Conservation (phyloP, 2,888 invertebrate species). For the Kryphioiulus occultus region DNA sequence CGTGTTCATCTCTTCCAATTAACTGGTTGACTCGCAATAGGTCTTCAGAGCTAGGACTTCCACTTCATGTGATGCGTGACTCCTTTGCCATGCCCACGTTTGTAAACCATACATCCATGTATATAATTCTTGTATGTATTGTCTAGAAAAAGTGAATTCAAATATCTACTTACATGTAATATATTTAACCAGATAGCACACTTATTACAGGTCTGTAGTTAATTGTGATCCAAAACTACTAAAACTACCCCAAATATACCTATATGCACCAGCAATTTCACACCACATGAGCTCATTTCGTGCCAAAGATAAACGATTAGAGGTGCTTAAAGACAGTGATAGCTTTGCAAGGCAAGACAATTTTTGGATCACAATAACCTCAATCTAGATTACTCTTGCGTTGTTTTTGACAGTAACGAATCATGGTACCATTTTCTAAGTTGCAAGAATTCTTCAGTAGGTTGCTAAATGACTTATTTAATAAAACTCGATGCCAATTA, state of each 20-base stretch:
- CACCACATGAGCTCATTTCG: not conserved
- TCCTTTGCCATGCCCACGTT: not conserved
- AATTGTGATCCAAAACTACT: not conserved
- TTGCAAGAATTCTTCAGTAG: not conserved
- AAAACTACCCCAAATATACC: not conserved
- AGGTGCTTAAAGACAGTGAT: not conserved
- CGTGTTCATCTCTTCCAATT: constrained; percentile 2
- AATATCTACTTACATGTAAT: constrained; percentile 28
- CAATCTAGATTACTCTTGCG: not conserved
- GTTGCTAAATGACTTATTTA: not conserved
- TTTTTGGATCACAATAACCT: not conserved
- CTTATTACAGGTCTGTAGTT: not conserved
- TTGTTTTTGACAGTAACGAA: not conserved
- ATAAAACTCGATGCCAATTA: not conserved
- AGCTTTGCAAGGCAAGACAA: not conserved
- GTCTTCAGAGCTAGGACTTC: not conserved
- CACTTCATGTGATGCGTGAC: not conserved
- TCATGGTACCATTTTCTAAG: not conserved
- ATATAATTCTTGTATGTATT: constrained; percentile 11
- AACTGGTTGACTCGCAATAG: not conserved
- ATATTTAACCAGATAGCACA: not conserved
- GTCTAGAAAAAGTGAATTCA: not conserved
- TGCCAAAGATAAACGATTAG: not conserved
- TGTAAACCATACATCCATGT: not conserved
- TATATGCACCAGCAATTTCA: not conserved